Base-by-base conservation (phyloP, 35 echinoderm and acorn worm genomes). In the Stichopus chloronotus region DNA sequence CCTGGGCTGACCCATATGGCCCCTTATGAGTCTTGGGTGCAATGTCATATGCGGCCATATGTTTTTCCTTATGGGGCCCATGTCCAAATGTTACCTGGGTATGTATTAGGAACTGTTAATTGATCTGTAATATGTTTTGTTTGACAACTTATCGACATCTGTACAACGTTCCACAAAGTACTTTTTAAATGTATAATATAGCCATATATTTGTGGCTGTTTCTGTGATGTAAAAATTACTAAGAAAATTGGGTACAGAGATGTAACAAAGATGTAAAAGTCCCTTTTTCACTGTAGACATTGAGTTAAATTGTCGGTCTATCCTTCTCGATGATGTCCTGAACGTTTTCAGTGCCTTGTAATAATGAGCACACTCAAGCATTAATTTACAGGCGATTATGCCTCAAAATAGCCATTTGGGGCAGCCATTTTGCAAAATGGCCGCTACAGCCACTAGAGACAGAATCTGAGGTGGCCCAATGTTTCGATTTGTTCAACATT, bases 391-490 rank as follows among this genome's bases (percentile, higher is more conserved):
- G 22, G 52, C 7, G 52, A 11, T 4, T 21, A 24, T 58, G 30
- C 30, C 30, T 43, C 30, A 43, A 43, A 43, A 43, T 43, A 3
- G 30, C 3, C 30, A 43, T 43, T 43, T 43, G 30, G 30, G 30
- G 30, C 30, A 43, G 30, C 30, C 30, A 43, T 43, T 43, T 43
- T 43, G 30, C 30, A 43, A 43, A 43, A 43, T 43, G 30, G 8
- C 52, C 12, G 20, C 24, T 52, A 56, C 78, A 10, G 21, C 9
- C 78, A 6, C 82, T 11, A 43, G 56, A 21, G 82, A 58, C 82
- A 85, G 56, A 85, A 85, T 53, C 52, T 85, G 82, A 8, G 54
- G 52, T 85, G 52, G 54, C 25, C 16, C 52, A 79, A 79, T 85
- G 54, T 19, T 9, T 0, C 25, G 12, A 53, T 85, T 85, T 54